Evolutionary conservation across 1,140 invertebrate genomes (phyloP).

Genomic region (Hyposmocoma kahamanoa): DNA sequence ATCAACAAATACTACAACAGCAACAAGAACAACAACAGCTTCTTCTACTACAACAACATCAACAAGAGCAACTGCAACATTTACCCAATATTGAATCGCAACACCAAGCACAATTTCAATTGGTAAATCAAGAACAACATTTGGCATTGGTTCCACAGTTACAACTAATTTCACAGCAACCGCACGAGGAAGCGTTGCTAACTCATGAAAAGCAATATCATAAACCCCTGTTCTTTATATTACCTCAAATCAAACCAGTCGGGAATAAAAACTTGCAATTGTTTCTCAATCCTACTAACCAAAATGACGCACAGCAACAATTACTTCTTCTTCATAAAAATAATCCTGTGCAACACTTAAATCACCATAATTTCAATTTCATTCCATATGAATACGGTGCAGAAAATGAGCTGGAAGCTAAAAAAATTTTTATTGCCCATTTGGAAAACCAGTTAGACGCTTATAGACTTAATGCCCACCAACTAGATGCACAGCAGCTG

Average conservation of each 20-base stretch:
- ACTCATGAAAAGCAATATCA: no score
- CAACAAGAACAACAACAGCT: background rate
- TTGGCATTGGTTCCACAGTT: background rate
- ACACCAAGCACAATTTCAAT: background rate
- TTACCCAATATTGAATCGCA: background rate
- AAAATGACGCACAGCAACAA: background rate
- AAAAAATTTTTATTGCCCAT: background rate
- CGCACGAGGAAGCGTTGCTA: no score
- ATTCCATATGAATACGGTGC: background rate
- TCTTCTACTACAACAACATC: background rate
- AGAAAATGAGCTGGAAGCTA: background rate
- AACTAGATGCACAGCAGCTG: background rate
- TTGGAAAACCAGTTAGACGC: background rate
- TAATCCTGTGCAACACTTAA: background rate
- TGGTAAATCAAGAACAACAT: background rate
- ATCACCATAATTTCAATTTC: background rate
- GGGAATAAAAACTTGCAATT: background rate
- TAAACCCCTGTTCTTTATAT: no score
- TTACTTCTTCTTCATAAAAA: background rate
- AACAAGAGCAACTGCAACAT: background rate
- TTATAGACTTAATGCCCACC: background rate
- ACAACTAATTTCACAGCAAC: background rate
- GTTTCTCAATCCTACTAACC: background rate
- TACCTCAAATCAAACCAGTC: no score
- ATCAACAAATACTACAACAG: background rate